These are phyloP conservation scores for Tetramorium alpestre DNA, from an alignment of 1,140 invertebrate species.

Conservation along the genomic window DNA sequence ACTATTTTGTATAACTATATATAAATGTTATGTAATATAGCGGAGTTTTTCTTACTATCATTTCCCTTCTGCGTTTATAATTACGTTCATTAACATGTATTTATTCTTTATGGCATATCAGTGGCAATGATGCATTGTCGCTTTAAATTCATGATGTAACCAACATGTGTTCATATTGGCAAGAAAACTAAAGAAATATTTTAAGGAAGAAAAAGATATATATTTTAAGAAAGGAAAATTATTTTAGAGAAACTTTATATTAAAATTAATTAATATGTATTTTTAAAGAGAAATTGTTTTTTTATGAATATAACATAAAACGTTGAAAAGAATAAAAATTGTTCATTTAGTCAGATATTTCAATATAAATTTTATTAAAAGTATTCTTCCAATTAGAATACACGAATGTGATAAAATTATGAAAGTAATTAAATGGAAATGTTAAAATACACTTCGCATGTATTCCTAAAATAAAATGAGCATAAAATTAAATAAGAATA, in stretches of 20 bases:
- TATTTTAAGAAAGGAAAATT: background rate
- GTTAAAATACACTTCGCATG: background rate
- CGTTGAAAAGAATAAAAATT: background rate
- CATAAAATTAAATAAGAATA: background rate
- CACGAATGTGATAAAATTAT: background rate
- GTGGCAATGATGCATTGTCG: background rate
- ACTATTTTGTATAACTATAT: conserved; percentile 32
- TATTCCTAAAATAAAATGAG: background rate
- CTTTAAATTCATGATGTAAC: background rate
- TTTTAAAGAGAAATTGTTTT: background rate
- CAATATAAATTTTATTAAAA: background rate
- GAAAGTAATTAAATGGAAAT: background rate
- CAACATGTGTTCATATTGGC: background rate
- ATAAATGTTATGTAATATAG: conserved; percentile 12
- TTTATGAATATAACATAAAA: background rate
- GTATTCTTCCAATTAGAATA: background rate
- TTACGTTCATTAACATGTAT: background rate
- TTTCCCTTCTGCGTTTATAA: background rate
- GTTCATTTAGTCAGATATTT: background rate
- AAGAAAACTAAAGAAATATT: background rate
- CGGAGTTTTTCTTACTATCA: background rate
- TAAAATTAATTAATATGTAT: background rate
- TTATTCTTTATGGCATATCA: background rate
- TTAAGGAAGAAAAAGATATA: background rate
- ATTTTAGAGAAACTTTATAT: background rate